phyloP scores from a whole-genome alignment of 1,140 invertebrate species.

The Coptotermes formosanus region DNA sequence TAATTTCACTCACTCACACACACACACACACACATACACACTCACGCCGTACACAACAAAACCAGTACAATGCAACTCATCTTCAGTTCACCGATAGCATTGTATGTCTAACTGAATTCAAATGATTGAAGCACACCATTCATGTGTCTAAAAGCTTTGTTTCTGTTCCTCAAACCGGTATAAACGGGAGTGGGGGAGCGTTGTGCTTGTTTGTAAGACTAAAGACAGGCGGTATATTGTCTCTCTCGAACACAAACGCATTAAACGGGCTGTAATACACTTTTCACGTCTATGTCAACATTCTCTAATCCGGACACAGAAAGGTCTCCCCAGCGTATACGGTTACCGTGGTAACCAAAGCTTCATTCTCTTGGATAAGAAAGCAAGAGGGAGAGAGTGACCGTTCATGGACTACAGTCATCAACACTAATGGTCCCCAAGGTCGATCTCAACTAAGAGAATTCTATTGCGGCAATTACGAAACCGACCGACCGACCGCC shows the following conservation, averaged over 20 bases:
- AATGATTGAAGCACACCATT: background rate
- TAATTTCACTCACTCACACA: background rate
- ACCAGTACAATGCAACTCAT: background rate
- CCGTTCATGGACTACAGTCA: background rate
- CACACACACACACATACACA: background rate
- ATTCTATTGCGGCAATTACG: conserved; percentile 3
- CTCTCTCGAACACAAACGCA: background rate
- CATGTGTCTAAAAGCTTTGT: background rate
- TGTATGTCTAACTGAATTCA: background rate
- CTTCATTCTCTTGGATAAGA: background rate
- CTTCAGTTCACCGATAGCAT: background rate
- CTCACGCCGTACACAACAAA: background rate
- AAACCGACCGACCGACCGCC: background rate
- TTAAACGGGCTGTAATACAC: background rate
- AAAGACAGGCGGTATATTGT: background rate
- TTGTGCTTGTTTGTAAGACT: background rate
- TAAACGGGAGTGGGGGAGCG: background rate
- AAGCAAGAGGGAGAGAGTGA: background rate
- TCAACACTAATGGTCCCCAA: background rate
- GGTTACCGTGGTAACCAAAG: background rate
- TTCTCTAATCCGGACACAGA: background rate
- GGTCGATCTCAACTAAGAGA: background rate
- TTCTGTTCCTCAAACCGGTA: background rate
- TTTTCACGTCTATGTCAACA: background rate
- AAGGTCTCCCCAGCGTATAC: background rate